These are phyloP conservation scores for Amphiprion clarkii DNA, from an alignment of 2,797 vertebrate genomes.

Conservation along the genomic window DNA sequence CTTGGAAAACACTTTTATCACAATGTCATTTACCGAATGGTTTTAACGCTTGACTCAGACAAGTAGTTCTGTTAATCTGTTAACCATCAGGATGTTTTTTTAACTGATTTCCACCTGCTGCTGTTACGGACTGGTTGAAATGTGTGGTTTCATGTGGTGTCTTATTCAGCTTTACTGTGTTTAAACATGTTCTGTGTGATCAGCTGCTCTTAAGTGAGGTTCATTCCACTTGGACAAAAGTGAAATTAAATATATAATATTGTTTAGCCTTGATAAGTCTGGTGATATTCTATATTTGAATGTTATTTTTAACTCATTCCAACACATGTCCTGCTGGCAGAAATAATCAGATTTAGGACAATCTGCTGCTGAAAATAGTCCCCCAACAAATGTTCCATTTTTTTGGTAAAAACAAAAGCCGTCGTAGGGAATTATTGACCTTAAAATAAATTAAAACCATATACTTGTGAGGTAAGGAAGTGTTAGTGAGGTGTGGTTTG, in stretches of 20 bases:
- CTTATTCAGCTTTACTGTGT: not conserved
- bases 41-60: not conserved
- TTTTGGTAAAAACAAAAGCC: no score
- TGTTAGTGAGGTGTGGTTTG: no score
- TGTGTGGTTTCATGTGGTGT: not conserved
- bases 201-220: not conserved
- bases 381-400: not conserved
- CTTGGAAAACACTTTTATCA: not conserved
- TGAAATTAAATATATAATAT: no score
- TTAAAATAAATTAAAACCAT: no score
- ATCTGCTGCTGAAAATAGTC: not conserved
- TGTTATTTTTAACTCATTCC: not conserved
- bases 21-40: not conserved
- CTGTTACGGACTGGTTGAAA: not conserved
- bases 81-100: constrained; percentile 3
- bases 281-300: not conserved
- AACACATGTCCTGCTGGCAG: not conserved
- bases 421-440: no score
- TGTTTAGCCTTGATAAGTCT: not conserved
- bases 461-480: not conserved
- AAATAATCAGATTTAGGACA: not conserved
- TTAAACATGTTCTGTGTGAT: not conserved
- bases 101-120: not conserved
- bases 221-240: not conserved
- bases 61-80: not conserved